These are phyloP conservation scores for Halcyon leucocephala DNA, from an alignment of 2,797 vertebrate species.

Conservation along the genomic window DNA sequence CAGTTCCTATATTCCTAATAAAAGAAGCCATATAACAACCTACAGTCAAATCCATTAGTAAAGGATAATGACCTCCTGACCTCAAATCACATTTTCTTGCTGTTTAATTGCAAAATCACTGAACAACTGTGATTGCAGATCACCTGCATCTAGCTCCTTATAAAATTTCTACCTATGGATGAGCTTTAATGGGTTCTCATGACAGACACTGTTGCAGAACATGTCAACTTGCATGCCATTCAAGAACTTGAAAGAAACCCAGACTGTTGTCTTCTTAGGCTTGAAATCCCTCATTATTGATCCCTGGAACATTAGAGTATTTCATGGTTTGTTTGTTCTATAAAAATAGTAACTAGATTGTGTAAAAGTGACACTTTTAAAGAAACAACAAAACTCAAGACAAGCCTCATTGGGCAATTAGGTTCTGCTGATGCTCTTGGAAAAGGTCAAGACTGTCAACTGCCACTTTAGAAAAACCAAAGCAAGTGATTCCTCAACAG, in stretches of 20 bases:
- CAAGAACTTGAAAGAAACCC: background rate
- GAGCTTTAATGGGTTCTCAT: background rate
- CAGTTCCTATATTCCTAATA: background rate
- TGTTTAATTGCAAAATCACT: background rate
- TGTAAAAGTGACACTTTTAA: background rate
- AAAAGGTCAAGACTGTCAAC: background rate
- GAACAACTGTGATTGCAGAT: background rate
- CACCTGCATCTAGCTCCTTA: background rate
- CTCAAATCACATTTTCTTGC: background rate
- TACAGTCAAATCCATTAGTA: background rate
- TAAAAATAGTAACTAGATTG: background rate
- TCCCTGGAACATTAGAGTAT: background rate
- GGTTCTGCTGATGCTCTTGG: background rate
- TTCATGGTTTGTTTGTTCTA: background rate
- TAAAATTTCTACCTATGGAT: background rate
- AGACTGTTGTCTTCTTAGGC: background rate
- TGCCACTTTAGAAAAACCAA: background rate
- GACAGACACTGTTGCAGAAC: background rate
- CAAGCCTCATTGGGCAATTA: background rate
- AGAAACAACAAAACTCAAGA: background rate
- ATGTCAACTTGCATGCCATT: background rate
- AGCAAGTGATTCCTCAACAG: background rate
- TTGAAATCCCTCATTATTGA: slow-evolving; percentile 21
- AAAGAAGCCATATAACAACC: background rate
- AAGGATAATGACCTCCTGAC: background rate